Evolutionary conservation across 1,140 invertebrate species (phyloP).

Genomic region (Cyrtorhinus lividipennis): DNA sequence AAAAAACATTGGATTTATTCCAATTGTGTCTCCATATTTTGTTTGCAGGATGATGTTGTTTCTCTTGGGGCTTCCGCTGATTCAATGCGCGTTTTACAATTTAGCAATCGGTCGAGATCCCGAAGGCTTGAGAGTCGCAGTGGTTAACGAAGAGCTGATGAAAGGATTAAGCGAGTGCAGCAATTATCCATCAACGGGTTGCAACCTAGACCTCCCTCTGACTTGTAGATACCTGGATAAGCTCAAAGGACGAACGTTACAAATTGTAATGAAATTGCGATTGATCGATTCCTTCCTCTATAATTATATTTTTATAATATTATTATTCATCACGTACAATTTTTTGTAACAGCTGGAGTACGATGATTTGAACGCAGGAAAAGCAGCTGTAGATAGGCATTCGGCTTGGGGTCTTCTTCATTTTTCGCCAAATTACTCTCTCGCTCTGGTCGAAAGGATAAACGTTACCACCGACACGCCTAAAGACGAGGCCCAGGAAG

Average conservation of each 20-base stretch:
- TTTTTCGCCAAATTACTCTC: constrained; percentile 60
- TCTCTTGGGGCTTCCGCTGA: constrained; percentile 74
- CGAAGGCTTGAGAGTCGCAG: constrained; percentile 57
- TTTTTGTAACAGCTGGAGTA: constrained; percentile 17
- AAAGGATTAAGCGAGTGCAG: constrained; percentile 25
- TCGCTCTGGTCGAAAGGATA: constrained; percentile 39
- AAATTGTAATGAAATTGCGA: constrained; percentile 34
- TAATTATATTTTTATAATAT: background rate
- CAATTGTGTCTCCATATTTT: no score
- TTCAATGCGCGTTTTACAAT: constrained; percentile 87
- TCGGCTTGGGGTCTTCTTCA: constrained; percentile 47
- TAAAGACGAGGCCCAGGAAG: constrained; percentile 28
- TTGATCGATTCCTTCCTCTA: no score
- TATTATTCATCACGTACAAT: no score
- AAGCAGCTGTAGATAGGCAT: constrained; percentile 11
- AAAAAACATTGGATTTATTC: background rate
- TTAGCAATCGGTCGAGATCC: constrained; percentile 84
- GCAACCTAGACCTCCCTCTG: constrained; percentile 41
- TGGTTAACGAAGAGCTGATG: constrained; percentile 65
- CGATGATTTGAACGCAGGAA: constrained; percentile 11
- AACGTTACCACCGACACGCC: constrained; percentile 34
- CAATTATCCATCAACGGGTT: constrained; percentile 34
- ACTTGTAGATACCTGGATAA: constrained; percentile 62
- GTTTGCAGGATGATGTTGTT: constrained; percentile 78
- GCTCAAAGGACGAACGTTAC: constrained; percentile 42